Percentiles rank a stretch among this genome's conserved stretches.
Conservation (phyloP, 1,140 invertebrate species). For the Aphis craccivora region DNA sequence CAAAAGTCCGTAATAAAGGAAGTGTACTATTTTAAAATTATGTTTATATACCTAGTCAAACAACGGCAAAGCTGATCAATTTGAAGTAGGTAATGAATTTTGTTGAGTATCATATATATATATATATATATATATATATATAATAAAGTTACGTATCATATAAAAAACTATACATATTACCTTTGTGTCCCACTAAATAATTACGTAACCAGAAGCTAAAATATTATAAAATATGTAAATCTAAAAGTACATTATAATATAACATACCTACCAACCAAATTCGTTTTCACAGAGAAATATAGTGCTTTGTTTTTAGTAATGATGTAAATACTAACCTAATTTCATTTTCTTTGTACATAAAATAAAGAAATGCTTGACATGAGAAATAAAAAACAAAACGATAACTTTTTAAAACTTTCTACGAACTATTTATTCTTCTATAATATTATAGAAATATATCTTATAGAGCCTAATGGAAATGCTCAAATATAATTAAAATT, state of each 20-base stretch:
- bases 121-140: not conserved
- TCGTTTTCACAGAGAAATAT: not conserved
- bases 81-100: not conserved
- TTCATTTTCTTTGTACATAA: not conserved
- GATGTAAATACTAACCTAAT: not conserved
- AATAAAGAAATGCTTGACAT: not conserved
- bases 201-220: not conserved
- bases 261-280: not conserved
- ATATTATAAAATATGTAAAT: constrained; percentile 11
- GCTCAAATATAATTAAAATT: not conserved
- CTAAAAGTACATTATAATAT: not conserved
- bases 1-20: not conserved
- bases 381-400: not conserved
- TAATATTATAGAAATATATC: not conserved
- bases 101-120: not conserved
- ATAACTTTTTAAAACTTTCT: not conserved
- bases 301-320: not conserved
- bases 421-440: not conserved
- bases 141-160: not conserved
- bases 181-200: not conserved
- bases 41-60: not conserved
- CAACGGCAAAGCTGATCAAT: not conserved
- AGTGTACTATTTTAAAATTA: not conserved
- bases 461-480: not conserved
- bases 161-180: not conserved